A percentile compares a stretch with the other conserved stretches of the same genome.
Evolutionary conservation across 2,888 invertebrate genomes (phyloP).

Genomic region (Polydesmus complanatus): DNA sequence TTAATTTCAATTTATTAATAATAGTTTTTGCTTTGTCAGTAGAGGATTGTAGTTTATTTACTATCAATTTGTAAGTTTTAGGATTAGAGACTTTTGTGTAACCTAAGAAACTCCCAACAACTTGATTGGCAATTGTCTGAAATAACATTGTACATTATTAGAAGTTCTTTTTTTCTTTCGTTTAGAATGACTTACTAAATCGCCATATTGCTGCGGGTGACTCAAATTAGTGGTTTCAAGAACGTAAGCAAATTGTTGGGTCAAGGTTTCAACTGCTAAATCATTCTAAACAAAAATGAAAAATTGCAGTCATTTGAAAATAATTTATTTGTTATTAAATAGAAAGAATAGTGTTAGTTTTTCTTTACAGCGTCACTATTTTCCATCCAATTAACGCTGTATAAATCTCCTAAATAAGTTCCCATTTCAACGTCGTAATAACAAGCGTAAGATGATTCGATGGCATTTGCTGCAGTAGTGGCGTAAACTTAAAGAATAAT

Average conservation of each 20-base stretch:
- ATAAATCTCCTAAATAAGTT: constrained; percentile 45
- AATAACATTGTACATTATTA: no score
- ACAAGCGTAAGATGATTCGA: constrained; percentile 46
- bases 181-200: constrained; percentile 30
- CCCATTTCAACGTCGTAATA: constrained; percentile 39
- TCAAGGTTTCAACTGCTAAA: constrained; percentile 37
- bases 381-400: constrained; percentile 48
- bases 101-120: background rate
- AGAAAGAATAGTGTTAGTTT: no score
- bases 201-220: constrained; percentile 44
- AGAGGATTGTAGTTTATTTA: constrained; percentile 7
- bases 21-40: no score
- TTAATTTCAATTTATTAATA: no score
- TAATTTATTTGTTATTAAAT: no score
- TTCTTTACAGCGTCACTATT: no score
- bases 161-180: no score
- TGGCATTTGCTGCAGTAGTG: constrained; percentile 43
- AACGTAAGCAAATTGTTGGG: constrained; percentile 39
- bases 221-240: constrained; percentile 42
- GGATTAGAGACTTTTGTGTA: background rate
- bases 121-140: background rate
- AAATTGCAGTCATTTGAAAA: background rate
- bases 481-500: constrained; percentile 41
- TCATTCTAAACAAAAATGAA: constrained; percentile 34
- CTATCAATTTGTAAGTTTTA: background rate